Base-by-base conservation (phyloP, 2,888 invertebrate genomes). In the Harpalus rubripes region DNA sequence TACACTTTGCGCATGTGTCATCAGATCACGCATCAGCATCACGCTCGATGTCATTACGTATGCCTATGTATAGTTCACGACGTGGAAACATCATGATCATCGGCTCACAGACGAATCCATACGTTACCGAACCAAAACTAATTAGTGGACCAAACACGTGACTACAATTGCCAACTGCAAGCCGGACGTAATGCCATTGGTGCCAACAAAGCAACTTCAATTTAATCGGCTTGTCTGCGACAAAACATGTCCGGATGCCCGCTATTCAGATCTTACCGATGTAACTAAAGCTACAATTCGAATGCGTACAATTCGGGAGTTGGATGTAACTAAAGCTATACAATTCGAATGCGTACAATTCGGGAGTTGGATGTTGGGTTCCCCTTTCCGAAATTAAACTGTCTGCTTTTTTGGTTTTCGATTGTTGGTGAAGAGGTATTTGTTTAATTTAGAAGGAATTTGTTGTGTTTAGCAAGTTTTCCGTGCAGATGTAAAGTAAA, bases 201-300 rank as follows among this genome's bases (percentile, higher is more conserved):
- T 22, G 22, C 65, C 10, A 79, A 79, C 79, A 58, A 79, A 79
- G 56, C 58, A 58, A 79, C 52, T 79, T 61, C 32, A 32, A 61
- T 59, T 79, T 59, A 79, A 79, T 79, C 79, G 79, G 79, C 61
- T 79, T 79, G 79, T 61, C 39, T 74, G 22, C 68, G 68, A 39
- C 68, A 39, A 68, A 32, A 68, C 68, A 68, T 63, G 26, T 7
- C 68, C 32, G 68, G 39, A 68, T 63, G 26, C 2, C 68, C 32
- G 68, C 68, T 68, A 68, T 68, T 68, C 68, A 68, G 39, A 68
- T 68, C 39, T 68, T 68, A 26, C 39, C 68, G n/a, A 41, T 68
- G 68, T 68, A 39, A 63, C 39, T 39, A 15, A 68, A 68, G 12
- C 68, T 39, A 39, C 68, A 32, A 39, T 32, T 68, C 32, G 8